A percentile compares a stretch with the other conserved stretches of the same genome.
phyloP scores from a whole-genome alignment of 2,797 vertebrate species.

The Microcaecilia unicolor region DNA sequence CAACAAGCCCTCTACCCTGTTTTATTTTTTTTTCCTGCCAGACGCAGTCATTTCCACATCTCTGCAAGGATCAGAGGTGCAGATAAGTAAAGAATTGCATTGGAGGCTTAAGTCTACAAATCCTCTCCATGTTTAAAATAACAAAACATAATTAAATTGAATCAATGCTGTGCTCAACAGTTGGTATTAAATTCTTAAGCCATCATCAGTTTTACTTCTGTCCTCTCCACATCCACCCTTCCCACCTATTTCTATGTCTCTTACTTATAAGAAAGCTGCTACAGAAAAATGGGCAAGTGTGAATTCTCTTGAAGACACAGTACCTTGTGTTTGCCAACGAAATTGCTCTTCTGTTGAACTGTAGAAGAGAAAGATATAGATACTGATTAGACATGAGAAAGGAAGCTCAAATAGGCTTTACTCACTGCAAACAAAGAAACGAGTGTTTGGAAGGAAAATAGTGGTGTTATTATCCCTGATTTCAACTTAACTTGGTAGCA shows the following conservation, averaged over 20 bases:
- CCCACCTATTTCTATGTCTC: no score
- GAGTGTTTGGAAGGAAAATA: not conserved
- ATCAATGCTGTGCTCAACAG: no score
- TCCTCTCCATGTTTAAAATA: no score
- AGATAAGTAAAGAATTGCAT: conserved; percentile 20
- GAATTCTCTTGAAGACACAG: no score
- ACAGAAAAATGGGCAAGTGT: no score
- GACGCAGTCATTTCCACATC: conserved; percentile 1
- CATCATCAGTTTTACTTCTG: no score
- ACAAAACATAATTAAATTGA: no score
- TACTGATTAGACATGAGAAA: not conserved
- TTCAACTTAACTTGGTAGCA: not conserved
- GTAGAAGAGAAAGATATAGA: conserved; percentile 42
- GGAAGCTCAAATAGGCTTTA: not conserved
- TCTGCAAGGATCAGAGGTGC: conserved; percentile 12
- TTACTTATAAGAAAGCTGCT: no score
- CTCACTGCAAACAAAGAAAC: not conserved
- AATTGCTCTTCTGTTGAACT: conserved; percentile 93
- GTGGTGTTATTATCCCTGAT: not conserved
- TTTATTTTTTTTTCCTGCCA: conserved; percentile 19
- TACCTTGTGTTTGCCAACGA: conserved; percentile 95
- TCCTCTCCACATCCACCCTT: no score
- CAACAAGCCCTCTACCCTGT: not conserved
- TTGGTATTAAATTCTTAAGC: no score
- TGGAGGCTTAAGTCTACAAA: conserved; percentile 1